Percentiles rank a stretch among this genome's conserved stretches.
phyloP scores from a whole-genome alignment of 1,140 invertebrate genomes.

The Melitaea cinxia region DNA sequence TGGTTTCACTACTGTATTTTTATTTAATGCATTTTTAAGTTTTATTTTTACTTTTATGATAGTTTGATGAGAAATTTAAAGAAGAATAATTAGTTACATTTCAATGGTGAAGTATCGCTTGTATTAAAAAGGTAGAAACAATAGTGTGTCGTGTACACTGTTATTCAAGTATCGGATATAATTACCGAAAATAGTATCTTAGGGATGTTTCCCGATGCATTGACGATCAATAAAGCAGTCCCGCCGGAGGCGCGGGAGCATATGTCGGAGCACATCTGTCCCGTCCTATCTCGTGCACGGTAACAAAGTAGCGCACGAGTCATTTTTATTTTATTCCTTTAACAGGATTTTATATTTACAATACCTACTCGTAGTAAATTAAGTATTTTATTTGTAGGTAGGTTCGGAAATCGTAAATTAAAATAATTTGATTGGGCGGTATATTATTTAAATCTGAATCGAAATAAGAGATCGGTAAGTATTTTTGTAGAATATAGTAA shows the following conservation, averaged over 20 bases:
- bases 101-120: neutral
- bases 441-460: no score
- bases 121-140: neutral
- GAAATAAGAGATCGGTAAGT: no score
- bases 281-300: constrained; percentile 57
- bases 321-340: constrained; percentile 18
- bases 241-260: constrained; percentile 43
- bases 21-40: neutral
- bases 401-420: neutral
- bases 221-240: constrained; percentile 23
- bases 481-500: no score
- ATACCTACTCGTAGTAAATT: neutral
- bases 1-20: no score
- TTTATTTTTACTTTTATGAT: no score
- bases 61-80: no score
- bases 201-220: constrained; percentile 18
- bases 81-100: neutral
- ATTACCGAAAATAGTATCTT: constrained; percentile 20
- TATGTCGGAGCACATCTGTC: constrained; percentile 63
- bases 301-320: constrained; percentile 60
- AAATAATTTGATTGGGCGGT: no score
- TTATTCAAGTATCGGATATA: neutral
- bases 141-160: neutral
- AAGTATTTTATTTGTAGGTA: neutral
- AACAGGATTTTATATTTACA: constrained; percentile 43